A percentile compares a stretch with the other conserved stretches of the same genome.
Evolutionary conservation across 2,113 vertebrate species (phyloP).

Genomic region (Scartelaos histophorus): DNA sequence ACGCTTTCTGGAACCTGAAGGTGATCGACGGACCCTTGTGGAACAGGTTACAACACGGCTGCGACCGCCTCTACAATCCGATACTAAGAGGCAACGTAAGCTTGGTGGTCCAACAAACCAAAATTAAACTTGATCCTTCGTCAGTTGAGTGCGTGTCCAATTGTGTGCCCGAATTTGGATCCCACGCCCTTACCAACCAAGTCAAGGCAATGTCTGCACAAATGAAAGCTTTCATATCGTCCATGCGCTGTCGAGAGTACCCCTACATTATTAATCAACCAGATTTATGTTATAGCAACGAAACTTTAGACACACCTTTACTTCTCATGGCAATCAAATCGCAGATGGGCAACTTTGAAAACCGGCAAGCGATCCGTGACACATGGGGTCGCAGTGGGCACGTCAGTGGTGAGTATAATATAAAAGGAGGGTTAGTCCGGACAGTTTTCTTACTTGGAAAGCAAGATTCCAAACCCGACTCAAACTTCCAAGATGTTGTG

Average conservation of each 20-base stretch:
- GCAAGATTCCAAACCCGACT: conserved; percentile 76
- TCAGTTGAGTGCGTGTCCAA: conserved; percentile 29
- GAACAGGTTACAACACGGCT: conserved; percentile 76
- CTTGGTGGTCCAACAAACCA: conserved; percentile 5
- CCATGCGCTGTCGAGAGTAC: conserved; percentile 79
- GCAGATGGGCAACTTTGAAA: conserved; percentile 79
- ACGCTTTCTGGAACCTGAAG: conserved; percentile 78
- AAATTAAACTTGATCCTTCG: background rate
- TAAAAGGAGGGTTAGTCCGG: conserved; percentile 54
- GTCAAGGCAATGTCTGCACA: conserved; percentile 69
- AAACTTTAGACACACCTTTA: conserved; percentile 42
- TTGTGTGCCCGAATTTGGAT: conserved; percentile 45
- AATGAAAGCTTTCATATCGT: conserved; percentile 73
- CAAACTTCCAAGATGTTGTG: conserved; percentile 70
- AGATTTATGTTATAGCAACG: conserved; percentile 50
- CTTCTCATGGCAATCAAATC: conserved; percentile 81
- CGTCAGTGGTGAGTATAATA: conserved; percentile 44
- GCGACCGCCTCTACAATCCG: conserved; percentile 76
- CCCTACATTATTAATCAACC: conserved; percentile 74
- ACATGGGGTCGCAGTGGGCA: conserved; percentile 76
- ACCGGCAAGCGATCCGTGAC: conserved; percentile 81
- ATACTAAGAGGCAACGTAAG: conserved; percentile 64
- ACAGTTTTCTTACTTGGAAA: conserved; percentile 78
- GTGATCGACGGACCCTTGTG: conserved; percentile 72
- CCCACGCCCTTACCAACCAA: conserved; percentile 39